Evolutionary conservation across 2,888 invertebrate species (phyloP).

Genomic region (Thymelicus lineola): DNA sequence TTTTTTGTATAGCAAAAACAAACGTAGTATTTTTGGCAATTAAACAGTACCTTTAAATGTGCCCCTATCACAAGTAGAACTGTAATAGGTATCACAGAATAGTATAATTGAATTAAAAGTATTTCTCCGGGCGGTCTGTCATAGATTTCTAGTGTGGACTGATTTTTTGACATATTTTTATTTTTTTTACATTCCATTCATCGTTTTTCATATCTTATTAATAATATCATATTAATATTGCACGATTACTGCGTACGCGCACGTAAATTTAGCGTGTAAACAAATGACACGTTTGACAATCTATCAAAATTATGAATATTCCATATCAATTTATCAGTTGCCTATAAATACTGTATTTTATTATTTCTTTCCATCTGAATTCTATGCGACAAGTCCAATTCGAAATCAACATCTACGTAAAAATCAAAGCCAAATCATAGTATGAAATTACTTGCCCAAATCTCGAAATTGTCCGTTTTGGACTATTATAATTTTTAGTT

Average conservation of each 20-base stretch:
- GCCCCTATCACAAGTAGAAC: slow-evolving; percentile 16
- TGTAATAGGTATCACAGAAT: slow-evolving; percentile 33
- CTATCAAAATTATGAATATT: too few relatives aligned
- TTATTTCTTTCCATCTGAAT: too few relatives aligned
- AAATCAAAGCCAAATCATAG: too few relatives aligned
- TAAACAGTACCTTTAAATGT: slow-evolving; percentile 1
- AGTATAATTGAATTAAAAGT: slow-evolving; percentile 36
- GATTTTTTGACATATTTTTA: background rate
- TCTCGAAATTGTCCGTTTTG: background rate
- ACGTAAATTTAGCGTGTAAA: too few relatives aligned
- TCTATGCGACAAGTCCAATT: too few relatives aligned
- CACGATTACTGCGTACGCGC: too few relatives aligned
- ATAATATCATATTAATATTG: too few relatives aligned
- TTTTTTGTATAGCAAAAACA: background rate
- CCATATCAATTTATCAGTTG: too few relatives aligned
- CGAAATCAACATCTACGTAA: too few relatives aligned
- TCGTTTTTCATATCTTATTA: too few relatives aligned
- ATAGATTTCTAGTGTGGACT: slow-evolving; percentile 38
- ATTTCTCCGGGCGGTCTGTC: slow-evolving; percentile 30
- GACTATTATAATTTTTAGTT: background rate
- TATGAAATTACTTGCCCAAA: background rate
- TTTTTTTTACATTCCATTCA: slow-evolving; percentile 5
- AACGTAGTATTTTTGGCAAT: slow-evolving; percentile 20
- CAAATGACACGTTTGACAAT: too few relatives aligned
- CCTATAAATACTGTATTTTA: too few relatives aligned